phyloP scores from a whole-genome alignment of 2,797 vertebrate genomes.

The Cetoscarus ocellatus region DNA sequence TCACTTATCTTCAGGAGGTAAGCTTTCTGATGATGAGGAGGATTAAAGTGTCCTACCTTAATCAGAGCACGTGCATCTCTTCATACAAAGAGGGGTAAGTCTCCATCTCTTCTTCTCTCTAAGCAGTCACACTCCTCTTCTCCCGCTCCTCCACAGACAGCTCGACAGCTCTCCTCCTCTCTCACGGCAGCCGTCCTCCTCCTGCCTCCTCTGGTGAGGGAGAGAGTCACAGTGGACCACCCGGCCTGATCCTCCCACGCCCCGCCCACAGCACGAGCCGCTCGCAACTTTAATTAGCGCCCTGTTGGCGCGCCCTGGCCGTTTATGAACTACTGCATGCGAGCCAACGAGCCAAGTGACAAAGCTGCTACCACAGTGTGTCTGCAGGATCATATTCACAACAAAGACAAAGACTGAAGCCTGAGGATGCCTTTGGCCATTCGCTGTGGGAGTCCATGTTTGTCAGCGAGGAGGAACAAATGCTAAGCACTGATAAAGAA shows the following conservation, averaged over 20 bases:
- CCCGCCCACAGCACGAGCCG: slow-evolving; percentile 45
- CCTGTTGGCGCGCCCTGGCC: not conserved
- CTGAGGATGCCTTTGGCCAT: not conserved
- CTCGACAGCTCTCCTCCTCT: slow-evolving; percentile 28
- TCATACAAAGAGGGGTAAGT: not conserved
- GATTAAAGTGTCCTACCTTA: slow-evolving; percentile 64
- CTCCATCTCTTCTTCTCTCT: slow-evolving; percentile 22
- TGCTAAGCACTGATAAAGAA: too few relatives aligned
- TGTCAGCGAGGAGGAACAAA: too few relatives aligned
- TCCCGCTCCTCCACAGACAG: slow-evolving; percentile 21
- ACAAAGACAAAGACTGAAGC: not conserved
- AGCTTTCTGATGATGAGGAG: slow-evolving; percentile 16
- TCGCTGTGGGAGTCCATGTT: too few relatives aligned
- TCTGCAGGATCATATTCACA: not conserved
- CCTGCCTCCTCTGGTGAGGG: slow-evolving; percentile 42
- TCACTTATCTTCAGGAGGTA: slow-evolving; percentile 22
- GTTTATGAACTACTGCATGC: not conserved
- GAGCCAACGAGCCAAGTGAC: not conserved
- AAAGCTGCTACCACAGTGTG: not conserved
- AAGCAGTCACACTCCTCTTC: slow-evolving; percentile 11
- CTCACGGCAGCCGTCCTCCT: slow-evolving; percentile 22
- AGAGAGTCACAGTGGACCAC: slow-evolving; percentile 53
- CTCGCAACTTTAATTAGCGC: slow-evolving; percentile 8
- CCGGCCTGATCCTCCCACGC: slow-evolving; percentile 54
- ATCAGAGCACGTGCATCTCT: slow-evolving; percentile 3